Base-by-base conservation (phyloP, 1,140 invertebrate species). In the Aphidius ervi region DNA sequence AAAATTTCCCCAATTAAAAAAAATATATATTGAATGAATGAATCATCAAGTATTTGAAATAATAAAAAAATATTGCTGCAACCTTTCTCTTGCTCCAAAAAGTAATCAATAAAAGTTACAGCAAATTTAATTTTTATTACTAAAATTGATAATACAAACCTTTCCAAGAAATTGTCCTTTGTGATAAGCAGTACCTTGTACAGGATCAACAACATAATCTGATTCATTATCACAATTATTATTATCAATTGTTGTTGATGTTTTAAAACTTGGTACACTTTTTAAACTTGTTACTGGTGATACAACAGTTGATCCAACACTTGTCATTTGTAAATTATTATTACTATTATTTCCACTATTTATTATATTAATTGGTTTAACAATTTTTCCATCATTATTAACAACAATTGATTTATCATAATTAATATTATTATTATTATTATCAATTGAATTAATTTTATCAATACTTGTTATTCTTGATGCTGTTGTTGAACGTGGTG, bases 111-210 rank as follows among this genome's bases (percentile, higher is more conserved):
- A n/a, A n/a, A n/a, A n/a, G n/a, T n/a, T n/a, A n/a, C n/a, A n/a
- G n/a, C n/a, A 16, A 16, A 16, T 16, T 16, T 16, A 16, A 16
- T 16, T 16, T 16, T 16, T 16, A 16, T 16, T 16, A 16, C 16
- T 16, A 16, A 16, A 16, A 16, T 16, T 16, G 16, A 16, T 16
- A 31, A 31, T 31, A 31, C 23, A 31, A 57, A 84, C 83, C 80
- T 84, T 85, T 50, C 83, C 83, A 6, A 85, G 71, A 59, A 84
- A 81, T 45, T 81, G 79, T 46, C 82, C 82, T 60, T 83, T 82
- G 54, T 78, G 70, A 62, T 84, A 85, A 4, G 81, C 80, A 39
- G 82, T 83, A 39, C 80, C 76, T 40, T 78, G 78, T 5, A 70
- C 72, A 5, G 75, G 76, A 67, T 84, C 83, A 37, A 82, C 74